Evolutionary conservation across 2,797 vertebrate species (phyloP), one percentile per base, ranked within the genome.

Genomic region (Neoniphon sammara): DNA sequence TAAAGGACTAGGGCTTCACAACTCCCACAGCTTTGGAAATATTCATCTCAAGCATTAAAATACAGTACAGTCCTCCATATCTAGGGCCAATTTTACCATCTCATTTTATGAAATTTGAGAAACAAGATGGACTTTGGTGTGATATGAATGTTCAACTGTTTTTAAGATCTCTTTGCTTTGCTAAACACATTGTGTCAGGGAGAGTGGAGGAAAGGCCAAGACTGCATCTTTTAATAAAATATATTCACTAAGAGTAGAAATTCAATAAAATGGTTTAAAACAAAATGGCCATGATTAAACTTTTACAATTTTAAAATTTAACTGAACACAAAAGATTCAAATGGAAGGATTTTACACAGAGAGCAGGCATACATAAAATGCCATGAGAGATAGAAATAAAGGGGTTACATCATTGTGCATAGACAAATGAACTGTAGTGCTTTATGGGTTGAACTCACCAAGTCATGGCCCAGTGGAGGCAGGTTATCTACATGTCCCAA

Each of bases 391-490:
- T 39, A 7, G 36, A 12, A 12, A 73, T 62, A 34, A 15, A 56
- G 27, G 42, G 52, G 21, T 34, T 46, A 39, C 11, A 11, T 39
- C 8, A 42, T 10, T 58, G 34, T 71, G 50, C 2, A 61, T 46
- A 44, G 78, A 31, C 44, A 30, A 42, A 72, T 23, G 66, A 42
- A 17, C 55, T 18, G 30, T 34, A 57, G 27, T 27, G 9, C 6
- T 31, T 12, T 46, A 36, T 21, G 25, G 14, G 27, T 20, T 23
- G 61, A 53, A 90, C 93, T 95, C 88, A 99, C 98, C 95, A 98
- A 95, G 87, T 99, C 98, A n/a, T 98, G 97, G 50, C 98, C 98
- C n/a, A 99, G 93, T 2, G 97, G 97, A 17, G 98, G 97, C 25
- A 98, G 93, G 72, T 95, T 95, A 85, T 98, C 97, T 4, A 98